Evolutionary conservation across 2,113 vertebrate species (phyloP).

Genomic region (Eolophus roseicapilla): DNA sequence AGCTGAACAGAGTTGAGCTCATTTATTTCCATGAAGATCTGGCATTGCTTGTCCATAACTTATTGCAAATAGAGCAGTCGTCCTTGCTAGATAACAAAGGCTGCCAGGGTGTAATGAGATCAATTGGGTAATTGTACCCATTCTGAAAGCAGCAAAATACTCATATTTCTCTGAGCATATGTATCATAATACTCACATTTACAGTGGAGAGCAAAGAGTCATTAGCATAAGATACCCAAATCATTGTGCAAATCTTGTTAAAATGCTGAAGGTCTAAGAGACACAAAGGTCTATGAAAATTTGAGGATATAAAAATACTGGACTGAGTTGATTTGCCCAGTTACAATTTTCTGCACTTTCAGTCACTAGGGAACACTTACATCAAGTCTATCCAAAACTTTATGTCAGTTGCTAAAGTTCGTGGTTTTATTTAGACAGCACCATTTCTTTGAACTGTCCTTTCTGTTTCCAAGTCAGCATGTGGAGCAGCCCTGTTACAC

Average conservation of each 20-base stretch:
- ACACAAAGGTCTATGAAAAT: background rate
- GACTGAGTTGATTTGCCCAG: background rate
- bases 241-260: background rate
- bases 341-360: background rate
- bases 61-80: fast-evolving
- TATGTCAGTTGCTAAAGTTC: background rate
- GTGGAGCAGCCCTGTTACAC: background rate
- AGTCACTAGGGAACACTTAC: background rate
- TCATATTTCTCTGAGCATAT: background rate
- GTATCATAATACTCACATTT: no score
- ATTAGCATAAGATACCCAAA: background rate
- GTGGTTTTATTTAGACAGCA: background rate
- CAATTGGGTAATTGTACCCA: fast-evolving
- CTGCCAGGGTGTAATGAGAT: background rate
- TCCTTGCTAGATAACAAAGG: background rate
- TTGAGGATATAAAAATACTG: background rate
- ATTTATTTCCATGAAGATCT: background rate
- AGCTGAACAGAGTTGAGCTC: background rate
- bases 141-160: background rate
- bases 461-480: background rate
- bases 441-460: background rate
- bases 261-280: background rate
- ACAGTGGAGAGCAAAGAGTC: background rate
- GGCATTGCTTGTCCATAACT: background rate
- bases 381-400: background rate